A percentile compares a stretch with the other conserved stretches of the same genome.
phyloP scores from a whole-genome alignment of 2,113 vertebrate species.

The Parus major region DNA sequence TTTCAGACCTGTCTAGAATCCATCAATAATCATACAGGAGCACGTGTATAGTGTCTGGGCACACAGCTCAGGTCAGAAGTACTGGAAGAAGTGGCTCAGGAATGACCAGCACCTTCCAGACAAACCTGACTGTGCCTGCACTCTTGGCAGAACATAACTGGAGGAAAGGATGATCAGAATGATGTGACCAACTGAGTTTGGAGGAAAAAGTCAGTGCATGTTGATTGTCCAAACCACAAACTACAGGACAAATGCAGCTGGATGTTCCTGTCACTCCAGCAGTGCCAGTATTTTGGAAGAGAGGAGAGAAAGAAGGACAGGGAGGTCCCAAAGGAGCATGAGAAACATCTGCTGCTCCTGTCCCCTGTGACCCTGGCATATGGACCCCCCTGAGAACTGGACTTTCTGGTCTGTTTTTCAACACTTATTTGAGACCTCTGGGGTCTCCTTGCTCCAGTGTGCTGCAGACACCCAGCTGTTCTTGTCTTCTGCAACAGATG shows the following conservation, averaged over 20 bases:
- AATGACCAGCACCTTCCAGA: background rate
- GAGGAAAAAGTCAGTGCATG: background rate
- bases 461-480: background rate
- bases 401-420: background rate
- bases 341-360: constrained; percentile 11
- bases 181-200: background rate
- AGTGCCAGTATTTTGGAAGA: background rate
- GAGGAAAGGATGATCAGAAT: background rate
- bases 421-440: background rate
- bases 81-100: background rate
- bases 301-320: background rate
- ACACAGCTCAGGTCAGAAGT: background rate
- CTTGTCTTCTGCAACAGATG: background rate
- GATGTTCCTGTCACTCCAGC: background rate
- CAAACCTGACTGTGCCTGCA: background rate
- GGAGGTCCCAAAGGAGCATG: background rate
- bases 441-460: background rate
- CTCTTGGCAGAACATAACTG: background rate
- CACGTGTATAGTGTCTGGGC: accelerated
- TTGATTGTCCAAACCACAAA: background rate
- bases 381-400: background rate
- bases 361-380: background rate
- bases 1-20: background rate
- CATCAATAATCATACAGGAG: background rate
- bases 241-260: background rate